These are phyloP conservation scores for Eira barbara DNA, from an alignment of 2,113 vertebrate genomes.

Conservation along the genomic window DNA sequence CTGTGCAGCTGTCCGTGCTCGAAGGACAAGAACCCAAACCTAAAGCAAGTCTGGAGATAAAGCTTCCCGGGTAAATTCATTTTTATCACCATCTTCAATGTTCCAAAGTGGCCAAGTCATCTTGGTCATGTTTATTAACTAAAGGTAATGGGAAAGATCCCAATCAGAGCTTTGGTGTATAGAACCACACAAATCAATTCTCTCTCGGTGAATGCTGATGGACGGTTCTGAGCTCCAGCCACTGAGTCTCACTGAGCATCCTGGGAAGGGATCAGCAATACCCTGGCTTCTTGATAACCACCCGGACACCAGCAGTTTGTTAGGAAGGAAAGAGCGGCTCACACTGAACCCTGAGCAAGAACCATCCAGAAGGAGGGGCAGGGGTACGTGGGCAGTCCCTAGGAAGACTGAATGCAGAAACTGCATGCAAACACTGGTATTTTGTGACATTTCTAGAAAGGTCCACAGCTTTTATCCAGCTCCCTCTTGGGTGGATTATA, in stretches of 20 bases:
- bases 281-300: not conserved
- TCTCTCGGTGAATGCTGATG: not conserved
- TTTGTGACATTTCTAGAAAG: not conserved
- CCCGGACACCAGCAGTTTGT: not conserved
- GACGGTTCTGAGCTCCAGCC: not conserved
- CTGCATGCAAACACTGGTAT: accelerated
- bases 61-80: slow-evolving; percentile 57
- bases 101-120: slow-evolving; percentile 48
- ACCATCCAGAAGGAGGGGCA: not conserved
- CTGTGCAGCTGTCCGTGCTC: slow-evolving; percentile 19
- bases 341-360: not conserved
- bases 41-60: slow-evolving; percentile 76
- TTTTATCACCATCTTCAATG: slow-evolving; percentile 18
- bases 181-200: slow-evolving; percentile 55
- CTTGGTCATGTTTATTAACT: slow-evolving; percentile 75
- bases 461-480: not conserved
- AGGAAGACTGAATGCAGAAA: not conserved
- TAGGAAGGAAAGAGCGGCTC: not conserved
- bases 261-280: not conserved
- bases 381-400: accelerated
- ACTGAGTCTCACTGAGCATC: not conserved
- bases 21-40: slow-evolving; percentile 51
- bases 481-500: not conserved
- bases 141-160: slow-evolving; percentile 76
- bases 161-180: slow-evolving; percentile 51